Evolutionary conservation across 2,797 vertebrate genomes (phyloP).

Genomic region (Threskiornis aethiopicus): DNA sequence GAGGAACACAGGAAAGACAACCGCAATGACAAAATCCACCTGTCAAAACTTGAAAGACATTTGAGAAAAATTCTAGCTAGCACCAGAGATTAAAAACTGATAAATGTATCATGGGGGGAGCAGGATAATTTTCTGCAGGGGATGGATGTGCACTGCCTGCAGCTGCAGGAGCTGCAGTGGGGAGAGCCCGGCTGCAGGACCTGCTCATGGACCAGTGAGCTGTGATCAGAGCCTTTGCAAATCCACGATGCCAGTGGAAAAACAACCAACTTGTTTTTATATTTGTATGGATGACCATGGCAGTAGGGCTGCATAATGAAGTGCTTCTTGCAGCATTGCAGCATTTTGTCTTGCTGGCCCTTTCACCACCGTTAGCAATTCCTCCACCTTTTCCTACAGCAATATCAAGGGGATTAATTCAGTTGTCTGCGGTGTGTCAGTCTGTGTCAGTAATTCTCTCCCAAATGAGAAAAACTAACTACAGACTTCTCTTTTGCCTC

Average conservation of each 20-base stretch:
- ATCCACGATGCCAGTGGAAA: background rate
- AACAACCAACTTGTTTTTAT: fast-evolving
- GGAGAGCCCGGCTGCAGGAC: background rate
- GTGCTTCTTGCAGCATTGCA: background rate
- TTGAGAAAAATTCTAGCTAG: background rate
- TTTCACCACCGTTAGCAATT: background rate
- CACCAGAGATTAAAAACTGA: background rate
- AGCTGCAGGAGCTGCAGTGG: fast-evolving
- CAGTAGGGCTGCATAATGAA: background rate
- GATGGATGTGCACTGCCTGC: background rate
- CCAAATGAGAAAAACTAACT: background rate
- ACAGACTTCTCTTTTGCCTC: background rate
- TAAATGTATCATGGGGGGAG: fast-evolving
- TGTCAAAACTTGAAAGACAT: background rate
- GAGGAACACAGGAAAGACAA: background rate
- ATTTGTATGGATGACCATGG: background rate
- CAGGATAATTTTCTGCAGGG: background rate
- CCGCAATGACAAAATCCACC: background rate
- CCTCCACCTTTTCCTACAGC: background rate
- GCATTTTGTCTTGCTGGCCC: background rate
- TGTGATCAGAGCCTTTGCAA: fast-evolving
- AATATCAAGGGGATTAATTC: background rate
- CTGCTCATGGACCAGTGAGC: fast-evolving
- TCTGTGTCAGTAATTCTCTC: background rate
- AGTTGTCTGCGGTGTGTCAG: background rate